Conservation (phyloP, 2,113 vertebrate species). For the Antechinus flavipes region DNA sequence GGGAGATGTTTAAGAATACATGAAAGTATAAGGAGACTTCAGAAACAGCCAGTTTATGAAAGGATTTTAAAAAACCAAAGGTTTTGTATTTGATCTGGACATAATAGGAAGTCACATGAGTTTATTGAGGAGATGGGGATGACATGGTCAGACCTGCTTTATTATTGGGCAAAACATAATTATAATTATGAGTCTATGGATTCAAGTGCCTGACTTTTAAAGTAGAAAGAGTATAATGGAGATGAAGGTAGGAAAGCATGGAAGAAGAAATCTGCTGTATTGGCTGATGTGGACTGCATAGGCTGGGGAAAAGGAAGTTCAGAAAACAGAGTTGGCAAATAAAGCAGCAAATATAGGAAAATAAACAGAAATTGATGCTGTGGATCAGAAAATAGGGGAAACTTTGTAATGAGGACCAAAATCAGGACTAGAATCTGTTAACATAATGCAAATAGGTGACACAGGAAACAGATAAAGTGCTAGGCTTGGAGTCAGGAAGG, state of each 20-base stretch:
- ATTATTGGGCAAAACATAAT: conserved; percentile 21
- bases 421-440: background rate
- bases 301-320: background rate
- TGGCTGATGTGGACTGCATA: background rate
- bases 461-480: no score
- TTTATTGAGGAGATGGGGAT: background rate
- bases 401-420: background rate
- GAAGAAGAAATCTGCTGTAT: background rate
- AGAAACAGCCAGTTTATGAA: background rate
- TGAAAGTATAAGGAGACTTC: background rate
- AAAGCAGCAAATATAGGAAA: background rate
- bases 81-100: background rate
- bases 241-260: background rate
- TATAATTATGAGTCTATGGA: conserved; percentile 3
- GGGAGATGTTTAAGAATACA: background rate
- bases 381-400: background rate
- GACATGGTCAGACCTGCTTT: background rate
- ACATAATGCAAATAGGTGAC: background rate
- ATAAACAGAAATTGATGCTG: rapidly evolving
- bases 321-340: background rate
- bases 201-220: background rate
- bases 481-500: no score
- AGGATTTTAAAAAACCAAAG: background rate
- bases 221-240: conserved; percentile 2
- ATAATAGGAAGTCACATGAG: background rate